Base-by-base conservation (phyloP, 1,140 invertebrate species). In the Cydia amplana region DNA sequence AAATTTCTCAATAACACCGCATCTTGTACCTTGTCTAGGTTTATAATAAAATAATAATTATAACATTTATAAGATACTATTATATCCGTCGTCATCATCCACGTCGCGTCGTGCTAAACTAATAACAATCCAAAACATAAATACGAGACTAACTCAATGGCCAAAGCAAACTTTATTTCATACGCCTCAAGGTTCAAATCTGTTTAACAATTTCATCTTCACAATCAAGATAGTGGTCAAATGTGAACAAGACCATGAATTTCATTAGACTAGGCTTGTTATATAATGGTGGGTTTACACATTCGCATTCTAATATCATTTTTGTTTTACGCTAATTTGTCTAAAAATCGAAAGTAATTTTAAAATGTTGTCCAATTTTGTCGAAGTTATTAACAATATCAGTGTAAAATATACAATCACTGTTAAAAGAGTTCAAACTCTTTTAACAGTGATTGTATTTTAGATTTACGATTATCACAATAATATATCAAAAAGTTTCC, bases 61-160 rank as follows among this genome's bases (percentile, higher is more conserved):
- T 25, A 25, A 1, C 36, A 40, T 49, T 12, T 16, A 49, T n/a
- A 49, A 7, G n/a, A 18, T 55, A 55, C 7, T 55, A 18, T n/a
- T 55, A 7, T 18, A 20, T 18, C 16, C n/a, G 6, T n/a, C 64
- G 36, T 18, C 65, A 80, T 72, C 73, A 65, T 76, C 77, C 72
- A 76, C 75, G 74, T 74, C 75, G 75, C 65, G 70, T 36, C 51
- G 49, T 65, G 74, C 76, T 74, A 77, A 77, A 63, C 77, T 77
- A 78, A 75, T 73, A 83, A 81, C 76, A 79, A 80, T 77, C 79
- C 70, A 79, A 77, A 60, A 78, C 40, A 46, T 40, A 10, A 40
- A 40, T 40, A 40, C 9, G 75, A 40, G 25, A 36, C 23, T 64
- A 67, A 60, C 55, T 23, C 23, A 16, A 70, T 70, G 65, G 65